These are phyloP conservation scores for Bergia sp. DNA, from an alignment of 92 coral and sea anemone genomes.

Conservation along the genomic window DNA sequence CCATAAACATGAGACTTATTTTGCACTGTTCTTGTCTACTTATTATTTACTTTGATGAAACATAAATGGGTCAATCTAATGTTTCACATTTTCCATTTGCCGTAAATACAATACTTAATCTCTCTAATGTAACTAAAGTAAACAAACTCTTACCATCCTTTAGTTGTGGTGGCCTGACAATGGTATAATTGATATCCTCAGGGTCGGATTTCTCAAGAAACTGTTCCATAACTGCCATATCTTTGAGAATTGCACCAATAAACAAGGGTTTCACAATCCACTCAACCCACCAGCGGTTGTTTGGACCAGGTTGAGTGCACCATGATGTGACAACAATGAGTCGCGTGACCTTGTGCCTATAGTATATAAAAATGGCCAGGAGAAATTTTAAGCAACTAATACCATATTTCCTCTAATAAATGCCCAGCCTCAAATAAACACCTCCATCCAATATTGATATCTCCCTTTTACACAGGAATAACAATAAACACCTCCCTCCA, in stretches of 20 bases:
- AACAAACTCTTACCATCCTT: constrained; percentile 53
- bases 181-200: constrained; percentile 70
- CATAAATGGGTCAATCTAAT: too few relatives aligned
- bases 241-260: constrained; percentile 72
- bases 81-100: too few relatives aligned
- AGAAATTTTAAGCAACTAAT: neutral
- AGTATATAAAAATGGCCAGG: neutral
- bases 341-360: constrained; percentile 71
- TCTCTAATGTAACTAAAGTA: neutral
- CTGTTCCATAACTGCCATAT: constrained; percentile 84
- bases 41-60: too few relatives aligned
- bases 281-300: constrained; percentile 76
- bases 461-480: too few relatives aligned
- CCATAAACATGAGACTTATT: too few relatives aligned
- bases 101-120: too few relatives aligned
- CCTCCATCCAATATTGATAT: too few relatives aligned
- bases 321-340: constrained; percentile 78
- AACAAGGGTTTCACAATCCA: constrained; percentile 87
- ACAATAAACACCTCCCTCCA: too few relatives aligned
- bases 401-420: too few relatives aligned
- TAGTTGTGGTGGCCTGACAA: constrained; percentile 79
- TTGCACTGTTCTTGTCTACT: too few relatives aligned
- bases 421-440: too few relatives aligned
- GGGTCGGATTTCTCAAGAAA: constrained; percentile 69
- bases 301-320: constrained; percentile 89